Evolutionary conservation across 2,113 vertebrate genomes (phyloP).

Genomic region (Stercorarius parasiticus): DNA sequence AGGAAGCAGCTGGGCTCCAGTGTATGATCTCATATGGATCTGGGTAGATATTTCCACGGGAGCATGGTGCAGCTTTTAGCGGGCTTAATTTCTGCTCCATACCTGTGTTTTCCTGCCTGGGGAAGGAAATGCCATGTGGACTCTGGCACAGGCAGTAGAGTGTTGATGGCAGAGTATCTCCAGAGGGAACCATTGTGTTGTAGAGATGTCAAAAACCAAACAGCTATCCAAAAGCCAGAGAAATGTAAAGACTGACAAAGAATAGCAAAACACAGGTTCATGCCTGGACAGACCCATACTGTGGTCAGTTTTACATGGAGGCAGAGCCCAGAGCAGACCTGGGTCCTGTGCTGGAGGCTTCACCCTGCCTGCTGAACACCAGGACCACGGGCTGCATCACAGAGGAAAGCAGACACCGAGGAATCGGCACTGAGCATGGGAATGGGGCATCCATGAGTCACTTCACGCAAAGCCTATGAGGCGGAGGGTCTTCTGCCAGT

Average conservation of each 20-base stretch:
- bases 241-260: neutral
- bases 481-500: neutral
- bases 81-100: slow-evolving; percentile 5
- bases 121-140: neutral
- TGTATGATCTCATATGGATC: slow-evolving; percentile 12
- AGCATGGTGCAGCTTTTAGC: neutral
- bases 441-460: accelerated
- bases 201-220: neutral
- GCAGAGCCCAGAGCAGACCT: neutral
- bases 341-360: neutral
- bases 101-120: neutral
- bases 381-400: accelerated
- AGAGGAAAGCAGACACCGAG: neutral
- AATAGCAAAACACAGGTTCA: neutral
- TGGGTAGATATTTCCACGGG: neutral
- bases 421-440: neutral
- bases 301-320: neutral
- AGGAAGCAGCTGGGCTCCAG: slow-evolving; percentile 54
- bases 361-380: neutral
- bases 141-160: neutral
- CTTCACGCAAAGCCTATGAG: neutral
- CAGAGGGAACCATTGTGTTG: neutral
- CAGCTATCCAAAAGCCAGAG: neutral
- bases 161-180: neutral
- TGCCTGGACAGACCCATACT: neutral